phyloP scores from a whole-genome alignment of 1,140 invertebrate species.

The Atta texana region DNA sequence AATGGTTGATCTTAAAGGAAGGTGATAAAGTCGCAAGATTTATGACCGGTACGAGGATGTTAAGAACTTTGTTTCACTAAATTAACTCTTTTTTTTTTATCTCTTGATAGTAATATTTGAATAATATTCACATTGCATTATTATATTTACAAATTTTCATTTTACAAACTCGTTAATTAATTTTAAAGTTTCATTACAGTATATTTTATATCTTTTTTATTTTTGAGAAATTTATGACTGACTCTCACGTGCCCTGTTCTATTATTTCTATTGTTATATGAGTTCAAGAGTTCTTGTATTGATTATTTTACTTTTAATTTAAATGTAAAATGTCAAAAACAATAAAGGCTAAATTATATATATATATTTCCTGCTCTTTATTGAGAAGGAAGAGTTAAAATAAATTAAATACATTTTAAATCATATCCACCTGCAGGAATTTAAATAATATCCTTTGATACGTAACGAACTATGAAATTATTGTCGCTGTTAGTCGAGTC shows the following conservation, averaged over 20 bases:
- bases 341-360: not conserved
- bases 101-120: not conserved
- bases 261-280: too few species aligned
- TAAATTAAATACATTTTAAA: not conserved
- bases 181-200: not conserved
- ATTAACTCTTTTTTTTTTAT: not conserved
- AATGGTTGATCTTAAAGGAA: not conserved
- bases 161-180: not conserved
- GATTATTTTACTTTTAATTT: too few species aligned
- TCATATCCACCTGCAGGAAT: not conserved
- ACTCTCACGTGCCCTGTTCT: too few species aligned
- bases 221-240: too few species aligned
- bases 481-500: not conserved
- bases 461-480: not conserved
- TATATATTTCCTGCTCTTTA: not conserved
- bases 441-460: not conserved
- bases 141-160: not conserved
- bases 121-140: conserved; percentile 11
- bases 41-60: not conserved
- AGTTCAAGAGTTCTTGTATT: too few species aligned
- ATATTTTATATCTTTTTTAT: too few species aligned
- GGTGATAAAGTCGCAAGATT: not conserved
- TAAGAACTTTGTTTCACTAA: not conserved
- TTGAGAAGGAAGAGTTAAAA: not conserved
- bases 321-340: not conserved